Percentiles rank a stretch among this genome's conserved stretches.
phyloP scores from a whole-genome alignment of 2,113 vertebrate species.

The Rhabdomys dilectus region DNA sequence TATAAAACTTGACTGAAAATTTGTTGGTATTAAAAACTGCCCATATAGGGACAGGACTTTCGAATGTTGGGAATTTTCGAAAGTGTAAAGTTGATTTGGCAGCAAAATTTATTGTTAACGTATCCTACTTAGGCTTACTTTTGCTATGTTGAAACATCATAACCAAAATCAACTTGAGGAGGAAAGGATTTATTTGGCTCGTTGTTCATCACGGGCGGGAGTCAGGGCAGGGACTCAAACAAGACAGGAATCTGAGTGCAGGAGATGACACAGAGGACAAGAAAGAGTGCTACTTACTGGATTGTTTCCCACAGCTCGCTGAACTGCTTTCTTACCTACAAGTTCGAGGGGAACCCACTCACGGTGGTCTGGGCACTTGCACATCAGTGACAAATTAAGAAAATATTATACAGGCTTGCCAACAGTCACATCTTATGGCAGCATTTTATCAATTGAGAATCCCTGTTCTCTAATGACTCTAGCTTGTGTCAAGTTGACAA shows the following conservation, averaged over 20 bases:
- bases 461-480: background rate
- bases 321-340: background rate
- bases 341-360: too few species aligned
- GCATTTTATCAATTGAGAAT: background rate
- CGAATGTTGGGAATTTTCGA: conserved; percentile 12
- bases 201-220: background rate
- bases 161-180: too few species aligned
- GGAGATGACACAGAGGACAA: background rate
- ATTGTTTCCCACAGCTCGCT: background rate
- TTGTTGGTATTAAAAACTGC: background rate
- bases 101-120: background rate
- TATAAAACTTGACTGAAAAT: background rate
- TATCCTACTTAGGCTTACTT: background rate
- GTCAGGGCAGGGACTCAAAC: background rate
- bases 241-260: background rate
- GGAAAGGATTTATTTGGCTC: background rate
- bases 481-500: background rate
- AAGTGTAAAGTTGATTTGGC: conserved; percentile 8
- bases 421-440: background rate
- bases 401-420: too few species aligned
- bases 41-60: background rate
- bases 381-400: background rate
- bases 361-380: background rate
- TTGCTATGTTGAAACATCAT: background rate
- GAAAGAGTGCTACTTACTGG: background rate